Evolutionary conservation across 2,888 invertebrate species (phyloP), one percentile per base, ranked within the genome.

Genomic region (Dynastes hyllus): DNA sequence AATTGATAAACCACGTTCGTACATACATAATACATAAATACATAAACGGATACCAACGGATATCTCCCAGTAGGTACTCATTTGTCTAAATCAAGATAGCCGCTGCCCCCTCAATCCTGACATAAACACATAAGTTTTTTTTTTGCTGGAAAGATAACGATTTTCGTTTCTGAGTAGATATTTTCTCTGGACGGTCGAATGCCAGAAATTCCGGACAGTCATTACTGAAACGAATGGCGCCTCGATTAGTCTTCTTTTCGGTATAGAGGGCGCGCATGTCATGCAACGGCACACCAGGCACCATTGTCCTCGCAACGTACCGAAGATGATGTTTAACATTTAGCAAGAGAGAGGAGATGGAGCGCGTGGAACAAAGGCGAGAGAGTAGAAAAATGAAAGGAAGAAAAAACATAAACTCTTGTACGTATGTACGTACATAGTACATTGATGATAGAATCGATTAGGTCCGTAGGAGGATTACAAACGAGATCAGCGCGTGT

Each of bases 151-250:
- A 55, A 58, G 73, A 73, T 73, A 73, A 73, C 40, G 73, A 73
- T 73, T 58, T 71, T 73, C 73, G 58, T 73, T 58, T 58, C 58
- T 13, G 58, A 32, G 29, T 27, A 73, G 16, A 58, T 58, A 45
- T 50, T 29, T 71, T 58, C 40, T 37, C 51, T 58, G 37, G 16
- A 58, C 58, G 32, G 40, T 58, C 22, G 22, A 40, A 73, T 73
- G 45, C 73, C 73, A 16, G 58, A 40, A 73, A 73, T 73, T 73
- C 73, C 73, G 73, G 73, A 73, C 73, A 73, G 58, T 73, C 73
- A 73, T 73, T 73, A 73, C 73, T 58, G 58, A 73, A 73, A 73
- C 58, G 73, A 73, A 73, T 73, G 73, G 73, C 73, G 73, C 73
- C 73, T 58, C 73, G 73, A 73, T 73, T 73, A 73, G 73, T 73